phyloP scores from a whole-genome alignment of 2,888 invertebrate genomes.

The Drosophila nigricruria region DNA sequence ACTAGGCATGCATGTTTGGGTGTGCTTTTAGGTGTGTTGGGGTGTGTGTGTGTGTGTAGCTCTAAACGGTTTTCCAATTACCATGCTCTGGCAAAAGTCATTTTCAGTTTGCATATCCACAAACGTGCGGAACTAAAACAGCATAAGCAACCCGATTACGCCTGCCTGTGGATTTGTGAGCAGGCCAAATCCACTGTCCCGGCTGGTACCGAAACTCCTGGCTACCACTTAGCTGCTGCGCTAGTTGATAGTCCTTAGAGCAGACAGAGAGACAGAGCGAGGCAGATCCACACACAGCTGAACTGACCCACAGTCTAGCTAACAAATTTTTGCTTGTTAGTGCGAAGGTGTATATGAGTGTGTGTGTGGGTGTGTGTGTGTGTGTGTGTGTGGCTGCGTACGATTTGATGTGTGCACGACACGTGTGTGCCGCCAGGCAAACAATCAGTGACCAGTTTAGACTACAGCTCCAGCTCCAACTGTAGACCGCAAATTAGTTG shows the following conservation, averaged over 20 bases:
- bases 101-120: constrained; percentile 74
- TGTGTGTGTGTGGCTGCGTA: not conserved
- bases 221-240: constrained; percentile 36
- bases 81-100: constrained; percentile 62
- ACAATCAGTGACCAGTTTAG: constrained; percentile 47
- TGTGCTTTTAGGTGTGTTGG: too few relatives aligned
- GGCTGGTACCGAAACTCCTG: constrained; percentile 6
- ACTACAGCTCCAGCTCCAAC: constrained; percentile 20
- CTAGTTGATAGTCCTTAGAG: constrained; percentile 5
- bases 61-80: constrained; percentile 75
- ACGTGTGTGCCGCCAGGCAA: constrained; percentile 47
- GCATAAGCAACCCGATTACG: constrained; percentile 57
- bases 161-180: constrained; percentile 43
- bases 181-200: constrained; percentile 9
- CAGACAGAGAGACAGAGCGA: not conserved
- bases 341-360: constrained; percentile 1
- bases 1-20: not conserved
- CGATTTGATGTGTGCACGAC: constrained; percentile 37
- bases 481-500: constrained; percentile 55
- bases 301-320: constrained; percentile 24
- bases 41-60: constrained; percentile 18
- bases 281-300: not conserved
- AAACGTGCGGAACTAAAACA: constrained; percentile 43
- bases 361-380: constrained; percentile 1
- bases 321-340: constrained; percentile 40